Evolutionary conservation across 2,797 vertebrate species (phyloP).

Genomic region (Molossus alvarezi): DNA sequence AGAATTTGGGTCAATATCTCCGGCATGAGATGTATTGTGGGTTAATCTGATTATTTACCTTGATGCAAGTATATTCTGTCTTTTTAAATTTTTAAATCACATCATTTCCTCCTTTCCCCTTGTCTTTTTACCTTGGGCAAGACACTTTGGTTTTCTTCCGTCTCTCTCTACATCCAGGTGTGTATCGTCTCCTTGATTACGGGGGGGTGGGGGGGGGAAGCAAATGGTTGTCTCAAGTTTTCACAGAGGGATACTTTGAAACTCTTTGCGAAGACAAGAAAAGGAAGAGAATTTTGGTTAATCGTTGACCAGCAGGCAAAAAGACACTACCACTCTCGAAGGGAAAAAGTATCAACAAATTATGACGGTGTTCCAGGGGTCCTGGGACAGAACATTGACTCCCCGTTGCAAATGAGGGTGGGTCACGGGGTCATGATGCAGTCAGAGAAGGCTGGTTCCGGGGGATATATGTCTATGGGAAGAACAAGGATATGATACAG

Average conservation of each 20-base stretch:
- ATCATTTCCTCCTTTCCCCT: not conserved
- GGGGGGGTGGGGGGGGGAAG: too few species aligned
- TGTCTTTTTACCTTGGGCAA: not conserved
- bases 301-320: not conserved
- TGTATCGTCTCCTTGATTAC: not conserved
- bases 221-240: not conserved
- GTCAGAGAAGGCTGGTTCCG: not conserved
- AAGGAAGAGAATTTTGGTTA: not conserved
- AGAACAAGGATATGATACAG: not conserved
- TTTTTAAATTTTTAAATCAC: slow-evolving; percentile 70
- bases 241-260: not conserved
- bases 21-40: slow-evolving; percentile 38
- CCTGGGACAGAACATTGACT: not conserved
- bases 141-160: not conserved
- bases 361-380: not conserved
- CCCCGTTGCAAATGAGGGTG: not conserved
- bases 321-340: not conserved
- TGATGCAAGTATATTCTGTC: slow-evolving; percentile 24
- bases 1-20: slow-evolving; percentile 25
- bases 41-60: slow-evolving; percentile 72
- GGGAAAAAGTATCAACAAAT: not conserved
- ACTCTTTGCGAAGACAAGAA: not conserved
- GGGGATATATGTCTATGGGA: not conserved
- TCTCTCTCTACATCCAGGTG: not conserved
- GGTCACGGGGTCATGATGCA: rapidly evolving